Evolutionary conservation across 1,140 invertebrate species (phyloP), one percentile per base, ranked within the genome.

Genomic region (Littorina saxatilis): DNA sequence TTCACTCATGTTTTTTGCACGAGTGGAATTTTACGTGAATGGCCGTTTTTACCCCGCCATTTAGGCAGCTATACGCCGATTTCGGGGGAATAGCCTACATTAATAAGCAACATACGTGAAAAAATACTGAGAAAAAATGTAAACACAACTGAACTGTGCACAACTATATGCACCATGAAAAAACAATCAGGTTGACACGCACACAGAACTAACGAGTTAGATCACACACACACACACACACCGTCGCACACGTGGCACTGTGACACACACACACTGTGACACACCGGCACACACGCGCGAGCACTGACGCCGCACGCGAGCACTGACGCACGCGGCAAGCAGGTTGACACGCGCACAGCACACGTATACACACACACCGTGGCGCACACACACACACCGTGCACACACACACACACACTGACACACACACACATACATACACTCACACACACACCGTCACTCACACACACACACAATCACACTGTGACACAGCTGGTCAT

Each of bases 261-360:
- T n/a, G n/a, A n/a, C 61, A 63, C 61, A 29, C 61, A 63, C 27
- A 63, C 61, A 63, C 61, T 29, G n/a, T 5, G n/a, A 63, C 27
- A 63, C 61, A 63, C 27, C 27, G n/a, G 32, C 61, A 58, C 55
- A 58, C 55, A 58, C 55, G n/a, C 55, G n/a, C 55, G n/a, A 50
- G 27, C 52, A 58, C 5, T 23, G 5, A 58, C 52, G 27, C 5
- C 9, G 20, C 20, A 20, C 9, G 47, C 9, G 7, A 50, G 47
- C 9, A 11, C 9, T 23, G 4, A 5, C 52, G 27, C 52, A 58
- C 52, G 27, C 52, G 27, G 17, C 20, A 17, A 58, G 17, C 20
- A 17, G 27, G n/a, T n/a, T 13, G 17, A 58, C 55, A 58, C 55
- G n/a, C 55, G n/a, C n/a, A 58, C 55, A 27, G n/a, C 55, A 58